A percentile compares a stretch with the other conserved stretches of the same genome.
Conservation (phyloP, 1,140 invertebrate genomes). For the Oryctes rhinoceros region DNA sequence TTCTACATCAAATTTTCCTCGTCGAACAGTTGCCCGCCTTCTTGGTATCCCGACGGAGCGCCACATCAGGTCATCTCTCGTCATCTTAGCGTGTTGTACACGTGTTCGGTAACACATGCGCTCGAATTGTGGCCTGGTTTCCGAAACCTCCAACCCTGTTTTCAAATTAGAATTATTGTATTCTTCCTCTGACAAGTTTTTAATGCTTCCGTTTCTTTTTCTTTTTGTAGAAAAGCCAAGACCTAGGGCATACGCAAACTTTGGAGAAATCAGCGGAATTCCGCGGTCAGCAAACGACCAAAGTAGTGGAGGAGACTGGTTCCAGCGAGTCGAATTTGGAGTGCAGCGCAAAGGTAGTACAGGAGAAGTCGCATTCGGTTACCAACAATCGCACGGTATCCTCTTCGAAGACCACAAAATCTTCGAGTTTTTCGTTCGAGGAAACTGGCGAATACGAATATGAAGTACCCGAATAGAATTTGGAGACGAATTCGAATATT, state of each 20-base stretch:
- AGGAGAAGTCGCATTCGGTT: slow-evolving; percentile 51
- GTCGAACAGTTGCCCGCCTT: too few relatives aligned
- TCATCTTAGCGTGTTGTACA: too few relatives aligned
- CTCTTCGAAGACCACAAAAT: slow-evolving; percentile 53
- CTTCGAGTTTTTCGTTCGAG: slow-evolving; percentile 58
- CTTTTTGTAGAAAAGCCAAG: slow-evolving; percentile 54
- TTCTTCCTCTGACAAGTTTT: not conserved
- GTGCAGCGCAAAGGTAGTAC: slow-evolving; percentile 51
- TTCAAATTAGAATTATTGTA: too few relatives aligned
- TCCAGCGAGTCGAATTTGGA: slow-evolving; percentile 49
- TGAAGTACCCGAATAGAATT: slow-evolving; percentile 22
- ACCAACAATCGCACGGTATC: slow-evolving; percentile 55
- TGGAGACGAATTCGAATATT: too few relatives aligned
- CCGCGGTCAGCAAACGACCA: slow-evolving; percentile 54
- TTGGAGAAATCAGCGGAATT: slow-evolving; percentile 56
- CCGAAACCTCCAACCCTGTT: too few relatives aligned
- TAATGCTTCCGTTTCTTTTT: slow-evolving; percentile 8
- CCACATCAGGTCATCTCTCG: too few relatives aligned
- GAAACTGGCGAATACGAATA: slow-evolving; percentile 58
- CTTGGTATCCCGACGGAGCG: too few relatives aligned
- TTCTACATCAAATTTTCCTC: too few relatives aligned
- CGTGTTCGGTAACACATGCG: too few relatives aligned
- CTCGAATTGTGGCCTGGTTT: too few relatives aligned
- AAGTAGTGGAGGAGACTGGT: slow-evolving; percentile 54
- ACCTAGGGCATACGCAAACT: slow-evolving; percentile 56